Evolutionary conservation across 2,888 invertebrate species (phyloP).

Genomic region (Teleiodes luculella): DNA sequence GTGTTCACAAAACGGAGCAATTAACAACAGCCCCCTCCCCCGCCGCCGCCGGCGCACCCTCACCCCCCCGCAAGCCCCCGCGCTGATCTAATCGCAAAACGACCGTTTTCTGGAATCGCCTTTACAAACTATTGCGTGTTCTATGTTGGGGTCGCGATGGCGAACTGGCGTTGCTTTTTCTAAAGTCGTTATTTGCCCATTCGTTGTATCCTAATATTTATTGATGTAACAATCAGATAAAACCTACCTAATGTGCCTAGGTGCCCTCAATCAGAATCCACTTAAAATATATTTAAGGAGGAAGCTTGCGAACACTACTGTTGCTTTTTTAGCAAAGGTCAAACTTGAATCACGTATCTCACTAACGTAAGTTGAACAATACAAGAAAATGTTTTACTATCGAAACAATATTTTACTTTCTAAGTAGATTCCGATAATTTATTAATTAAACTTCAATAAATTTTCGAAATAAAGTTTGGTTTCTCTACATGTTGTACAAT

Average conservation of each 20-base stretch:
- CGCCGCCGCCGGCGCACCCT: conserved; percentile 35
- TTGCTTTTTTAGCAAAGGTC: not conserved
- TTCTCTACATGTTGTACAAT: too few species aligned
- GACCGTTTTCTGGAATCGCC: conserved; percentile 78
- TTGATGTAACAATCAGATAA: conserved; percentile 5
- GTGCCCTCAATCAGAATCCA: conserved; percentile 8
- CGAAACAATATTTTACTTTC: too few species aligned
- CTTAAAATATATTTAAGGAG: conserved; percentile 6
- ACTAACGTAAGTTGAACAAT: not conserved
- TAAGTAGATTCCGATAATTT: too few species aligned
- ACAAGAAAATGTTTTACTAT: too few species aligned
- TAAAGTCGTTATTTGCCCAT: conserved; percentile 14
- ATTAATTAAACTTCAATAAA: too few species aligned
- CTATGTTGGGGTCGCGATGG: conserved; percentile 37
- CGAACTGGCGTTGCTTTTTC: conserved; percentile 21
- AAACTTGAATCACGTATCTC: not conserved
- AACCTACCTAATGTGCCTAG: conserved; percentile 5
- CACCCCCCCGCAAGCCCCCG: conserved; percentile 38
- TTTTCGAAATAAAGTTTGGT: too few species aligned
- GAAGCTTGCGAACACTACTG: not conserved
- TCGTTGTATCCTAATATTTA: conserved; percentile 12
- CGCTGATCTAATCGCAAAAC: conserved; percentile 76
- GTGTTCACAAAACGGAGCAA: conserved; percentile 79
- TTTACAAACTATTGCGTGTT: conserved; percentile 73
- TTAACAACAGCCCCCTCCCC: conserved; percentile 65